Conservation (phyloP, 2,888 invertebrate species). For the Leptinotarsa rubiginosa region DNA sequence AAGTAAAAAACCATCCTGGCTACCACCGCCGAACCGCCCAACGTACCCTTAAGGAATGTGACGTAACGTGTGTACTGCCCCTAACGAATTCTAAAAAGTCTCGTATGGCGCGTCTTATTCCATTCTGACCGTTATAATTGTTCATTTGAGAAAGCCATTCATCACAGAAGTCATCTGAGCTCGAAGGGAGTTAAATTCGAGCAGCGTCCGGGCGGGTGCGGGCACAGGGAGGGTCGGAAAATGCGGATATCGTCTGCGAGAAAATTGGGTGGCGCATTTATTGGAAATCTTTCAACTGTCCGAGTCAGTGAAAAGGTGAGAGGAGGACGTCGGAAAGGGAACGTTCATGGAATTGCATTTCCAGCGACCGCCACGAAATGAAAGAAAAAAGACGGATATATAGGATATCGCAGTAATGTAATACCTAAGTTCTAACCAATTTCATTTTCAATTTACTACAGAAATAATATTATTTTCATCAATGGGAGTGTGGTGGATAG, state of each 20-base stretch:
- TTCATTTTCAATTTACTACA: slow-evolving; percentile 46
- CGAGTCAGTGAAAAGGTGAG: slow-evolving; percentile 61
- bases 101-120: slow-evolving; percentile 8
- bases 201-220: slow-evolving; percentile 48
- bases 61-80: background rate
- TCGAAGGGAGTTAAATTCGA: slow-evolving; percentile 62
- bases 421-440: slow-evolving; percentile 47
- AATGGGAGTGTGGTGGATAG: slow-evolving; percentile 21
- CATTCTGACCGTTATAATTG: slow-evolving; percentile 36
- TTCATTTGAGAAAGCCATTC: slow-evolving; percentile 53
- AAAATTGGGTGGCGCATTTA: slow-evolving; percentile 61
- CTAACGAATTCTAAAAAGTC: background rate
- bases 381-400: slow-evolving; percentile 44
- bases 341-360: slow-evolving; percentile 62
- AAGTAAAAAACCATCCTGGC: too few species aligned
- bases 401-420: slow-evolving; percentile 46
- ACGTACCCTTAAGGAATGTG: background rate
- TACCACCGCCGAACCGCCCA: too few species aligned
- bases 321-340: slow-evolving; percentile 50
- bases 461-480: slow-evolving; percentile 43
- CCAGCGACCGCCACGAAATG: slow-evolving; percentile 46
- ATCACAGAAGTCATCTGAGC: slow-evolving; percentile 63
- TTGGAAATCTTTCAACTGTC: slow-evolving; percentile 68
- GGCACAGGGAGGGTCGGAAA: slow-evolving; percentile 39
- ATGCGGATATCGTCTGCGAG: slow-evolving; percentile 62